Percentiles rank a stretch among this genome's conserved stretches.
Conservation (phyloP, 1,140 invertebrate genomes). For the Rhizoglyphus robini region DNA sequence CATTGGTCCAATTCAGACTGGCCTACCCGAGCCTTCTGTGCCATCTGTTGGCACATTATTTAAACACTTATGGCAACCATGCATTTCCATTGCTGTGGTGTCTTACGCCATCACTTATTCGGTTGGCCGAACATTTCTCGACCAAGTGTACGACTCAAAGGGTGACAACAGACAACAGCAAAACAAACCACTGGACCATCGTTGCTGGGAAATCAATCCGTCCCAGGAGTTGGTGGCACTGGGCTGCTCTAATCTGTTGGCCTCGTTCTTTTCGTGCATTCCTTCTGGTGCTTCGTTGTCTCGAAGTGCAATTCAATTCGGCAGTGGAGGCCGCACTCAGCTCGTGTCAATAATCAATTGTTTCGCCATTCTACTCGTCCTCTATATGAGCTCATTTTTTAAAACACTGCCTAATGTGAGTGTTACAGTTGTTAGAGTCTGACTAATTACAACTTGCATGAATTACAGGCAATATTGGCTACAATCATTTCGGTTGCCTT, state of each 20-base stretch:
- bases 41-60: background rate
- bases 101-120: constrained; percentile 80
- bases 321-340: constrained; percentile 24
- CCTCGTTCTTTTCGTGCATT: constrained; percentile 69
- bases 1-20: background rate
- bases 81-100: constrained; percentile 52
- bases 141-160: constrained; percentile 38
- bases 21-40: background rate
- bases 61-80: background rate
- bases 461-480: constrained; percentile 37
- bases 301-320: constrained; percentile 38
- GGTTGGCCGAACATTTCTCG: constrained; percentile 76
- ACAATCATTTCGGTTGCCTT: constrained; percentile 40
- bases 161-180: constrained; percentile 34
- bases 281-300: constrained; percentile 70
- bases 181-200: constrained; percentile 13
- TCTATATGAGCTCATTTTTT: constrained; percentile 38
- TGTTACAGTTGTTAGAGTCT: background rate
- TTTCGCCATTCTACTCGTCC: constrained; percentile 37
- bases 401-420: constrained; percentile 35
- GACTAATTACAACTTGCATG: constrained; percentile 13
- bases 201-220: constrained; percentile 62
- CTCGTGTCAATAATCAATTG: constrained; percentile 39
- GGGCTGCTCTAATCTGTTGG: constrained; percentile 30
- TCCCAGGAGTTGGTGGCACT: constrained; percentile 60